Base-by-base conservation (phyloP, 2,113 vertebrate species). In the Callospermophilus lateralis region DNA sequence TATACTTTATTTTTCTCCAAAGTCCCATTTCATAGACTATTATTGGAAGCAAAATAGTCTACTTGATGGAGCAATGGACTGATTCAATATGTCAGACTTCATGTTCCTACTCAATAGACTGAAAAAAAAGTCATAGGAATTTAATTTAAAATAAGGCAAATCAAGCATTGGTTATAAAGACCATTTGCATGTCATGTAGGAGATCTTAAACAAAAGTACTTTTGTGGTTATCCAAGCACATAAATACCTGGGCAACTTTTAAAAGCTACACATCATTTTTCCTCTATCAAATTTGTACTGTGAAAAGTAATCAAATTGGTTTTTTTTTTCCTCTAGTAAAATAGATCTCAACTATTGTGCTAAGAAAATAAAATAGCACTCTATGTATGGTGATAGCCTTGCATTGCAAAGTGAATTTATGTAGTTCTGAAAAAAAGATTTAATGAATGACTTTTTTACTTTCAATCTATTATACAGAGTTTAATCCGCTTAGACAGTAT, bases 91-190 rank as follows among this genome's bases (percentile, higher is more conserved):
- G 97, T 97, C 94, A 96, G 93, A 81, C 95, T 96, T 89, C 84
- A 78, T 95, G 94, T 97, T 97, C 87, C 86, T 97, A 97, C 91
- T 93, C 89, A 97, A 45, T 95, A 93, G 91, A 96, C 96, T 96
- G 97, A 96, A 72, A 93, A n/a, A 51, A 98, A 96, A 97, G 83
- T 93, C 94, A 94, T 55, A 94, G n/a, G 34, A 95, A 98, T 97
- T 98, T 96, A 96, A 98, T 97, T 97, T 96, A 94, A 97, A 96
- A 87, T 84, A 76, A 77, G 61, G 24, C 93, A 96, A 98, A 98
- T 94, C 96, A 96, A 96, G 91, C 98, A 98, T 96, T 96, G 70
- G 96, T 97, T 97, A 94, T 96, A 91, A 95, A 97, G 96, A 93
- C 84, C 67, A 97, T 97, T 97, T 95, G 51, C 92, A 90, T 96